phyloP scores from a whole-genome alignment of 1,140 invertebrate genomes.

The Euglossa dilemma region DNA sequence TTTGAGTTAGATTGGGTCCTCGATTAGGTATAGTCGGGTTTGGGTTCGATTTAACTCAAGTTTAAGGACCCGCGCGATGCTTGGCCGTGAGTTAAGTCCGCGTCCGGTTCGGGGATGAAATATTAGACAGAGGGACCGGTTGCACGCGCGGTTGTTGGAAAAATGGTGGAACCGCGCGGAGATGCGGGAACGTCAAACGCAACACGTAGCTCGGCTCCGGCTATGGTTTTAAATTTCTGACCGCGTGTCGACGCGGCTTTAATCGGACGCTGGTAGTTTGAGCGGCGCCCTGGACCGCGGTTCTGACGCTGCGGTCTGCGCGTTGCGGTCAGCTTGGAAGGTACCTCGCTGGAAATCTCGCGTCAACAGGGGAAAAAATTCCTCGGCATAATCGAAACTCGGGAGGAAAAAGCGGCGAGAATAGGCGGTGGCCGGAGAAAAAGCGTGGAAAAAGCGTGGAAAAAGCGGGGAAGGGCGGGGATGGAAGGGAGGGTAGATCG shows the following conservation, averaged over 20 bases:
- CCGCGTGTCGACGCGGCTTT: conserved; percentile 13
- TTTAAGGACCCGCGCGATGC: too few species aligned
- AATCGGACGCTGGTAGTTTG: conserved; percentile 19
- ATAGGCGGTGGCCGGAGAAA: too few species aligned
- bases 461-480: neutral
- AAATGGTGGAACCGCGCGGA: neutral
- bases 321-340: neutral
- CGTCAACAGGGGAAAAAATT: conserved; percentile 19
- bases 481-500: neutral
- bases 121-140: too few species aligned
- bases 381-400: conserved; percentile 34
- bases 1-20: too few species aligned
- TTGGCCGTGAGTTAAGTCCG: too few species aligned
- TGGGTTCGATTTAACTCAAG: too few species aligned
- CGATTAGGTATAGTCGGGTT: too few species aligned
- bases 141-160: too few species aligned
- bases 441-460: neutral
- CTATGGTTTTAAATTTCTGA: conserved; percentile 15
- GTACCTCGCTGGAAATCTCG: too few species aligned
- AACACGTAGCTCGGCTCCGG: neutral
- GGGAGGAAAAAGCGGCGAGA: neutral
- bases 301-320: too few species aligned
- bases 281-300: neutral
- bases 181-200: neutral
- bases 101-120: too few species aligned